A percentile compares a stretch with the other conserved stretches of the same genome.
Evolutionary conservation across 2,888 invertebrate species (phyloP).

Genomic region (Yponomeuta evonymella): DNA sequence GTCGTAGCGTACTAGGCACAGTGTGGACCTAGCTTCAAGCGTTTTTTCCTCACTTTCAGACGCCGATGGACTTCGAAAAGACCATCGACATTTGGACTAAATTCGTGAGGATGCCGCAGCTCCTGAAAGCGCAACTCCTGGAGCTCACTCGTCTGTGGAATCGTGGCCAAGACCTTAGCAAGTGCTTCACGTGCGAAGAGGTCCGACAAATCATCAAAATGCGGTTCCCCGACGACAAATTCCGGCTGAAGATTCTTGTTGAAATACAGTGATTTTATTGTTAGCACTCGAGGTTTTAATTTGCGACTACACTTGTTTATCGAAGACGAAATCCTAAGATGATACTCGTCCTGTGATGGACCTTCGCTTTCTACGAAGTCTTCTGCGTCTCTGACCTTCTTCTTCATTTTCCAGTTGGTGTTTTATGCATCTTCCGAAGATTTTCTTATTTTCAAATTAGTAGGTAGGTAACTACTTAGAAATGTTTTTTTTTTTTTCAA

Average conservation of each 20-base stretch:
- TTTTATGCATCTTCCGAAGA: too few species aligned
- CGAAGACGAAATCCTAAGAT: too few species aligned
- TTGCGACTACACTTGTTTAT: too few species aligned
- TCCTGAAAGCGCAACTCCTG: slow-evolving; percentile 58
- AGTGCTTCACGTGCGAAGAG: slow-evolving; percentile 57
- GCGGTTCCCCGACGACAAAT: slow-evolving; percentile 62
- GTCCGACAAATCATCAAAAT: slow-evolving; percentile 62
- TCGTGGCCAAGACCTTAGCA: slow-evolving; percentile 34
- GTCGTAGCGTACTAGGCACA: too few species aligned
- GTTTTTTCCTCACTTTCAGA: slow-evolving; percentile 24
- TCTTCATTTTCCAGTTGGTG: too few species aligned
- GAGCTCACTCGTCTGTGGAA: slow-evolving; percentile 57
- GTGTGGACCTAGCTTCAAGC: not conserved
- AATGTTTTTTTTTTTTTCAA: too few species aligned
- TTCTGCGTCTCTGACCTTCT: too few species aligned
- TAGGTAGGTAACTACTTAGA: too few species aligned
- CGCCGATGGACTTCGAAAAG: slow-evolving; percentile 44
- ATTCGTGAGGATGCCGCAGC: slow-evolving; percentile 48
- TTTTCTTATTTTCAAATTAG: too few species aligned
- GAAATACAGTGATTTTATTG: slow-evolving; percentile 56
- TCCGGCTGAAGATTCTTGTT: slow-evolving; percentile 58
- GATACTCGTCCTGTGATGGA: too few species aligned
- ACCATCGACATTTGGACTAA: slow-evolving; percentile 56
- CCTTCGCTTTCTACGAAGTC: too few species aligned
- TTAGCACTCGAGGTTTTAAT: not conserved